A percentile compares a stretch with the other conserved stretches of the same genome.
Evolutionary conservation across 2,888 invertebrate genomes (phyloP).

Genomic region (Drepana falcataria): DNA sequence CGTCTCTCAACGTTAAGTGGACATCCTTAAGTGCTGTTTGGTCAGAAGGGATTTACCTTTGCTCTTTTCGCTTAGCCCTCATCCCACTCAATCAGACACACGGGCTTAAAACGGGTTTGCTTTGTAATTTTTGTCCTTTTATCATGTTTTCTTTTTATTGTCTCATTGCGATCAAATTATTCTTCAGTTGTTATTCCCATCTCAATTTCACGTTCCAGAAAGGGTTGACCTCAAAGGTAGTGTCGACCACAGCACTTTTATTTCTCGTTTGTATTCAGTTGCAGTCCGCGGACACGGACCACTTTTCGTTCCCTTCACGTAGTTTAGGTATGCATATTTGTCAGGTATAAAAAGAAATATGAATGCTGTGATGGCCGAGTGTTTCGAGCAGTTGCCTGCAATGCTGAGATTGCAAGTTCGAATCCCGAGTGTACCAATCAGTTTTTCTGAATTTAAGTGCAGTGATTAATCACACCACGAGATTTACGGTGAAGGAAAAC

Average conservation of each 20-base stretch:
- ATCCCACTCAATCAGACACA: slow-evolving; percentile 64
- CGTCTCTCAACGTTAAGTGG: slow-evolving; percentile 62
- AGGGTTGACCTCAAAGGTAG: slow-evolving; percentile 27
- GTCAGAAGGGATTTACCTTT: slow-evolving; percentile 73
- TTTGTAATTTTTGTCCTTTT: slow-evolving; percentile 42
- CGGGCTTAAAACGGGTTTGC: slow-evolving; percentile 45
- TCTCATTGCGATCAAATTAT: slow-evolving; percentile 17
- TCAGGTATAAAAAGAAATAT: too few relatives aligned
- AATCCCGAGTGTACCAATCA: too few relatives aligned
- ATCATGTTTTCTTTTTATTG: slow-evolving; percentile 19
- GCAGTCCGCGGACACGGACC: slow-evolving; percentile 45
- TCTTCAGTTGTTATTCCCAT: neutral
- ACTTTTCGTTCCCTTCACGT: slow-evolving; percentile 32
- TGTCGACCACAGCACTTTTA: slow-evolving; percentile 36
- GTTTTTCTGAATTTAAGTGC: too few relatives aligned
- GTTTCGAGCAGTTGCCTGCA: too few relatives aligned
- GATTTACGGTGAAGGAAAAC: too few relatives aligned
- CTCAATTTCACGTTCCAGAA: slow-evolving; percentile 23
- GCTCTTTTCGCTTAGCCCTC: slow-evolving; percentile 64
- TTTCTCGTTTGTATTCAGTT: slow-evolving; percentile 57
- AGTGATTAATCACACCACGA: too few relatives aligned
- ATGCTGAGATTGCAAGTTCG: too few relatives aligned
- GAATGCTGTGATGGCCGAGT: too few relatives aligned
- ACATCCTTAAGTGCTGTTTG: slow-evolving; percentile 74
- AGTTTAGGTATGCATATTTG: too few relatives aligned